Conservation (phyloP, 2,797 vertebrate species). For the Myoxocephalus aenaeus region DNA sequence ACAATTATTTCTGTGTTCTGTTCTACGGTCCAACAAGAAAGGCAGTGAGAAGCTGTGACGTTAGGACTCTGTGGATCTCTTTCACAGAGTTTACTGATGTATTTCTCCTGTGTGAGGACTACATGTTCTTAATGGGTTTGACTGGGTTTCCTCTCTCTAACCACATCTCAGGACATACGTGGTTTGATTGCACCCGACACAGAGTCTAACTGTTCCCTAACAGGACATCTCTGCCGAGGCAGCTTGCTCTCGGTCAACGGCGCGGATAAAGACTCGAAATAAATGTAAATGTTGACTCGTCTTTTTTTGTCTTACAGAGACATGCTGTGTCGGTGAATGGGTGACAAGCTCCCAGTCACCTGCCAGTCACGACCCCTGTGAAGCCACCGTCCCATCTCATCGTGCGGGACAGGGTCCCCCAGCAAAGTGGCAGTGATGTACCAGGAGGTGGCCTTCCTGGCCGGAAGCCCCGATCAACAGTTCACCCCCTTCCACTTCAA, state of each 20-base stretch:
- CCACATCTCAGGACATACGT: no score
- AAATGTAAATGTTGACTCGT: constrained; percentile 1
- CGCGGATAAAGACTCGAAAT: background rate
- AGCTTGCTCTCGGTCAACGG: no score
- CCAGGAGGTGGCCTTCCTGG: constrained; percentile 91
- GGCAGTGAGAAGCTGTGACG: background rate
- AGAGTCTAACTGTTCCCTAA: no score
- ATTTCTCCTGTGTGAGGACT: background rate
- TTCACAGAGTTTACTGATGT: background rate
- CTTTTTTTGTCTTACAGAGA: constrained; percentile 62
- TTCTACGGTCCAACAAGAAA: background rate
- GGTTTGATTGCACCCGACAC: no score
- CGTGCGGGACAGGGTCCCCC: constrained; percentile 54
- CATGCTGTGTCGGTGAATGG: constrained; percentile 67
- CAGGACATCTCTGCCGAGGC: no score
- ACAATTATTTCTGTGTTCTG: constrained; percentile 5
- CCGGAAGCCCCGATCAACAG: constrained; percentile 86
- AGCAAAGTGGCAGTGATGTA: constrained; percentile 79
- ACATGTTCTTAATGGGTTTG: background rate
- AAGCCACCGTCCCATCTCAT: constrained; percentile 48
- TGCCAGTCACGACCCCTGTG: constrained; percentile 20
- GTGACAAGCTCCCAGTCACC: constrained; percentile 50
- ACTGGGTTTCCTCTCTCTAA: background rate
- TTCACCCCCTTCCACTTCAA: constrained; percentile 86
- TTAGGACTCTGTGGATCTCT: background rate